Percentiles rank a stretch among this genome's conserved stretches.
These are phyloP conservation scores for Iphiclides podalirius DNA, from an alignment of 2,888 invertebrate genomes.

Conservation along the genomic window DNA sequence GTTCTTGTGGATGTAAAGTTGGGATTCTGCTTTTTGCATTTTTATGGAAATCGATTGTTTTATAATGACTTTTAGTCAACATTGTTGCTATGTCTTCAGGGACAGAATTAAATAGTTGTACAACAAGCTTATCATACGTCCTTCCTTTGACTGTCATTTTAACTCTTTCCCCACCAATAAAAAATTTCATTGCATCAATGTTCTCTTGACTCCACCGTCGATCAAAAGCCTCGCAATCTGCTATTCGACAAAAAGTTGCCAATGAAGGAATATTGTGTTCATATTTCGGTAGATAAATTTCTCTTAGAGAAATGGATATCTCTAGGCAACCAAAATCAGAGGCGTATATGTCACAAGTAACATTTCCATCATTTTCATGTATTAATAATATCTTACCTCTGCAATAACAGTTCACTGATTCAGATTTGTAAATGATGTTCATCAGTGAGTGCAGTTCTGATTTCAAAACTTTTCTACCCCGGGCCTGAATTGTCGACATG, in stretches of 20 bases:
- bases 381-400: slow-evolving; percentile 27
- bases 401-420: slow-evolving; percentile 6
- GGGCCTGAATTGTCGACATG: slow-evolving; percentile 16
- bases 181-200: slow-evolving; percentile 36
- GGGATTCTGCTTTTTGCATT: slow-evolving; percentile 20
- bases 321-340: slow-evolving; percentile 39
- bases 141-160: slow-evolving; percentile 32
- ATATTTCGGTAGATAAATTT: slow-evolving; percentile 24
- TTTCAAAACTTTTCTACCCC: not conserved
- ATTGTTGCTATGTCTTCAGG: slow-evolving; percentile 40
- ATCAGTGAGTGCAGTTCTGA: slow-evolving; percentile 2
- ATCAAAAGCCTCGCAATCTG: slow-evolving; percentile 34
- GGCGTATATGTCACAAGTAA: slow-evolving; percentile 34
- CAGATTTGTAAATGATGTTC: slow-evolving; percentile 12
- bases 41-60: slow-evolving; percentile 28
- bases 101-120: slow-evolving; percentile 34
- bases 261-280: slow-evolving; percentile 28
- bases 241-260: slow-evolving; percentile 35
- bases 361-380: slow-evolving; percentile 9
- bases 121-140: slow-evolving; percentile 28
- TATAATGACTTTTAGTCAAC: slow-evolving; percentile 33
- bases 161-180: slow-evolving; percentile 32
- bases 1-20: slow-evolving; percentile 20
- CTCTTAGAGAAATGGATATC: slow-evolving; percentile 27
- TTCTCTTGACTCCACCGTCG: slow-evolving; percentile 26